Percentiles rank a stretch among this genome's conserved stretches.
Evolutionary conservation across 2,888 invertebrate species (phyloP).

Genomic region (Augiades crinisus): DNA sequence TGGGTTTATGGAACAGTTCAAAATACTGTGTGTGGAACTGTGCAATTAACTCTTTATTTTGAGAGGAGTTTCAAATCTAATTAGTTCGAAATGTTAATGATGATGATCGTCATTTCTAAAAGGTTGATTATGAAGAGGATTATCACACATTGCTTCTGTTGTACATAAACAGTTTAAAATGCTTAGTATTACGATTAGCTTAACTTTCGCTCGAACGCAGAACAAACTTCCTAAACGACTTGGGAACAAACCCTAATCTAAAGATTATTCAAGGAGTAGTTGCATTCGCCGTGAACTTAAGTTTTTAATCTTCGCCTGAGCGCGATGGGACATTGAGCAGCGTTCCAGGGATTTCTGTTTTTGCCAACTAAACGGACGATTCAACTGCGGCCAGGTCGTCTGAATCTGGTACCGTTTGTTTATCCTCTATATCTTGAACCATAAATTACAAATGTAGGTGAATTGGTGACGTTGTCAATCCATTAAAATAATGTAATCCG

Average conservation of each 20-base stretch:
- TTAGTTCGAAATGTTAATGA: too few relatives aligned
- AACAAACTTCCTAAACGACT: constrained; percentile 22
- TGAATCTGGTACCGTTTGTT: constrained; percentile 19
- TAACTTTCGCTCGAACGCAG: background rate
- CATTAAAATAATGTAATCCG: constrained; percentile 18
- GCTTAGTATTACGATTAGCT: constrained; percentile 5
- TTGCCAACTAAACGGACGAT: constrained; percentile 16
- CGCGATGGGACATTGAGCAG: constrained; percentile 19
- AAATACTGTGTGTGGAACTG: too few relatives aligned
- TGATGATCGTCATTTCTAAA: too few relatives aligned
- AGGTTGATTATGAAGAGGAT: too few relatives aligned
- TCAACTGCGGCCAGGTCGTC: constrained; percentile 9
- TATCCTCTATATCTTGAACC: constrained; percentile 15
- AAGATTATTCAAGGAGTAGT: constrained; percentile 23
- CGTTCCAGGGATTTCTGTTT: constrained; percentile 23
- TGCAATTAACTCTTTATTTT: too few relatives aligned
- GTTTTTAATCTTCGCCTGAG: constrained; percentile 21
- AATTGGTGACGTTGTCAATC: constrained; percentile 4
- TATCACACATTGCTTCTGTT: too few relatives aligned
- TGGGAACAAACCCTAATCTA: constrained; percentile 23
- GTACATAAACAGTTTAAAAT: too few relatives aligned
- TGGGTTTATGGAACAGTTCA: too few relatives aligned
- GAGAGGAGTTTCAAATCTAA: too few relatives aligned
- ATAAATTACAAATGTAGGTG: constrained; percentile 20
- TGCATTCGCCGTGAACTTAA: constrained; percentile 13